These are phyloP conservation scores for Rotaria socialis DNA, from an alignment of 2,888 invertebrate species.

Conservation along the genomic window DNA sequence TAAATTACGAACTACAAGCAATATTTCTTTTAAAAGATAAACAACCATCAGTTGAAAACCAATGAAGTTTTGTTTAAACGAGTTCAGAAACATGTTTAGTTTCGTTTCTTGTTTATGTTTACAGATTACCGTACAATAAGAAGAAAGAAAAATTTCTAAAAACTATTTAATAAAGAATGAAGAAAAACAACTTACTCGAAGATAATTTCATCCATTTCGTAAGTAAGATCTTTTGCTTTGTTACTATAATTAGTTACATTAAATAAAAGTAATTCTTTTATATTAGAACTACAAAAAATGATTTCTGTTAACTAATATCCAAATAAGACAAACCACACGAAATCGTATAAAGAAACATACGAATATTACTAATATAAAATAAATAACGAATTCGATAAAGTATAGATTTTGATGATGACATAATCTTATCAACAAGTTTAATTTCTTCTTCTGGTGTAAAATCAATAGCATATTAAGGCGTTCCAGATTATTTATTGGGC, in stretches of 20 bases:
- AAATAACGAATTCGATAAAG: not conserved
- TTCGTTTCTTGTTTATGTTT: not conserved
- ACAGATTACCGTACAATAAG: not conserved
- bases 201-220: not conserved
- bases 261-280: not conserved
- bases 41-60: not conserved
- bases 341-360: not conserved
- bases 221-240: not conserved
- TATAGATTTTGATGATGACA: not conserved
- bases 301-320: not conserved
- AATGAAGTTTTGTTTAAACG: not conserved
- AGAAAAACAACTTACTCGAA: too few species aligned
- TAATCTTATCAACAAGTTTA: not conserved
- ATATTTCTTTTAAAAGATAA: not conserved
- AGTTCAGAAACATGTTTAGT: not conserved
- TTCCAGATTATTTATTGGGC: not conserved
- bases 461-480: not conserved
- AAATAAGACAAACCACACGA: not conserved
- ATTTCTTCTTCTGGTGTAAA: not conserved
- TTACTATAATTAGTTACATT: not conserved
- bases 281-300: not conserved
- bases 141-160: not conserved
- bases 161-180: too few species aligned
- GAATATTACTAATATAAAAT: not conserved
- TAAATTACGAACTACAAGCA: not conserved